Base-by-base conservation (phyloP, 2,113 vertebrate genomes). In the Siphamia tubifer region DNA sequence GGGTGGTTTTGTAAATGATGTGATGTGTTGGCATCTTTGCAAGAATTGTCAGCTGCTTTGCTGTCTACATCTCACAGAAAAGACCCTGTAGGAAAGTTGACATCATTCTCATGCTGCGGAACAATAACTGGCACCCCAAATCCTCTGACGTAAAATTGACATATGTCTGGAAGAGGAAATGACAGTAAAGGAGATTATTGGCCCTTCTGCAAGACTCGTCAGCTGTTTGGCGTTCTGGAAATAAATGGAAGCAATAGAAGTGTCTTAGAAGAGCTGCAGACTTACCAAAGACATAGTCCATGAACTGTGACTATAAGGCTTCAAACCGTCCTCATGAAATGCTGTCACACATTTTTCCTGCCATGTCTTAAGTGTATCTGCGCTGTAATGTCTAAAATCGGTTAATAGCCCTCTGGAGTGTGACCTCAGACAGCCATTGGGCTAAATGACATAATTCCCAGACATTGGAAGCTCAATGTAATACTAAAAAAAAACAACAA, bases 201-300 rank as follows among this genome's bases (percentile, higher is more conserved):
- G 77, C 68, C 43, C 38, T 43, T 54, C 65, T 60, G 67, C 51
- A 68, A 39, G 53, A 83, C 42, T 81, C 43, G 44, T 81, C 81
- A 81, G 84, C 86, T 88, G 83, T 73, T 82, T 84, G 63, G 64
- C 72, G 34, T 75, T 77, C 32, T 82, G 67, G 81, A 77, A 85
- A 87, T 58, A 79, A 66, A 70, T 34, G 56, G 23, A 45, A 40
- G 32, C 34, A 0, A 67, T 63, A 73, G 63, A 47, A 78, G 77
- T 74, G 61, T 79, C 83, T 67, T 42, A 67, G 48, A 49, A 52
- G 58, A 66, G 43, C 60, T 20, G 64, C 54, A 48, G 48, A 71
- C 38, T 61, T 63, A 52, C 65, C 71, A 88, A 79, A 74, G 66
- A 81, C 67, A 71, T 12, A 30, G 75, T 60, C 38, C 47, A 30